Evolutionary conservation across 1,140 invertebrate species (phyloP).

Genomic region (Pomacea maculata): DNA sequence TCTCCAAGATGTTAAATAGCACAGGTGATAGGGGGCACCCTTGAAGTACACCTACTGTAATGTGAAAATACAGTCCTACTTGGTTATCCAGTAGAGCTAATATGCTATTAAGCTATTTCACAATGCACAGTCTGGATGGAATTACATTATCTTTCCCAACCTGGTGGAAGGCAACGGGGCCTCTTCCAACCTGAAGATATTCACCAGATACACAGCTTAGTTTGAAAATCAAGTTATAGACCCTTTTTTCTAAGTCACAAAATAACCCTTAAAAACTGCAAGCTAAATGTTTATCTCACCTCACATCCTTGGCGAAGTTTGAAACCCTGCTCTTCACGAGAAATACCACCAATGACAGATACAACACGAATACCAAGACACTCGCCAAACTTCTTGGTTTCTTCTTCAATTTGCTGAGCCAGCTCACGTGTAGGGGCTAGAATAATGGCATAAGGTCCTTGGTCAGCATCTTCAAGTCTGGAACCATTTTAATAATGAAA

Average conservation of each 20-base stretch:
- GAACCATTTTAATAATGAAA: background rate
- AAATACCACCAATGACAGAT: conserved; percentile 96
- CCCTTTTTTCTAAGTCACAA: background rate
- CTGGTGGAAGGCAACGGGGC: background rate
- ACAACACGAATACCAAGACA: conserved; percentile 95
- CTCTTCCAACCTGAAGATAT: background rate
- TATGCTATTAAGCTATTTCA: no score
- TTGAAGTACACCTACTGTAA: no score
- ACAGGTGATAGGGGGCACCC: no score
- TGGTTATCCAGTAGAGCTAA: no score
- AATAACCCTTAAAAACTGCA: background rate
- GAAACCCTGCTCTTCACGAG: conserved; percentile 98
- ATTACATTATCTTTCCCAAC: no score
- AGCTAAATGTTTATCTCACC: conserved; percentile 63
- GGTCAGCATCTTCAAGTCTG: conserved; percentile 80
- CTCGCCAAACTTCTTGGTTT: conserved; percentile 97
- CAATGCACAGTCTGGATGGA: no score
- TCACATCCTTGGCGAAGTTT: conserved; percentile 96
- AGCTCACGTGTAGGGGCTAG: conserved; percentile 98
- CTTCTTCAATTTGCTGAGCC: conserved; percentile 99
- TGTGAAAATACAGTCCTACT: no score
- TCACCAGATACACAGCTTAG: background rate
- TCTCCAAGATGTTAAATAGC: no score
- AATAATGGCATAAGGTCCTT: conserved; percentile 99
- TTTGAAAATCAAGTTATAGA: background rate